Conservation (phyloP, 2,113 vertebrate genomes). For the Butastur rufipennis region DNA sequence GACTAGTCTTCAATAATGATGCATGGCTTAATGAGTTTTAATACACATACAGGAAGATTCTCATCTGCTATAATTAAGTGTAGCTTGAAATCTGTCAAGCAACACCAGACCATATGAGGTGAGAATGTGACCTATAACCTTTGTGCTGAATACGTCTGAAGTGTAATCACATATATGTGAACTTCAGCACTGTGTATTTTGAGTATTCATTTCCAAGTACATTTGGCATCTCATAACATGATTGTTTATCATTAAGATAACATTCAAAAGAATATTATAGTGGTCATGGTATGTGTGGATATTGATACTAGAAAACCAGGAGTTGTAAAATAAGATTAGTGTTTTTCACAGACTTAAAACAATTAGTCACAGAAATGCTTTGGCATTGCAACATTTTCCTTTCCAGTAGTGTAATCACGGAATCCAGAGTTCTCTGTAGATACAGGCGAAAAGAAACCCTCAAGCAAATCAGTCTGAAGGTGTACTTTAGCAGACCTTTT, state of each 20-base stretch:
- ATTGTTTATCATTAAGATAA: neutral
- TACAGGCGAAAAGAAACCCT: neutral
- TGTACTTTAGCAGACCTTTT: neutral
- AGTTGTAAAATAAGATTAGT: neutral
- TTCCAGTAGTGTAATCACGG: neutral
- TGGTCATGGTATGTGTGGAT: neutral
- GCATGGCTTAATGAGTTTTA: neutral
- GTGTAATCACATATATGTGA: neutral
- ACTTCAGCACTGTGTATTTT: neutral
- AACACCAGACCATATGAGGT: neutral
- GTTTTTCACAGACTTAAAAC: neutral
- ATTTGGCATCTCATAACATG: neutral
- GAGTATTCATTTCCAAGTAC: neutral
- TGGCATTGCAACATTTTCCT: neutral
- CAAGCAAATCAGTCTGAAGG: neutral
- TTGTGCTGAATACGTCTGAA: neutral
- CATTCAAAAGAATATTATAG: neutral
- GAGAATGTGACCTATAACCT: neutral
- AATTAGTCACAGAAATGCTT: neutral
- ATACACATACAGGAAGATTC: neutral
- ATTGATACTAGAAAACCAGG: neutral
- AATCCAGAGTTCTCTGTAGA: neutral
- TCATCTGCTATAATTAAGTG: neutral
- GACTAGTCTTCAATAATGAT: neutral
- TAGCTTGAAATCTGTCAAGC: neutral